Base-by-base conservation (phyloP, 2,113 vertebrate species). In the Vulpes vulpes region DNA sequence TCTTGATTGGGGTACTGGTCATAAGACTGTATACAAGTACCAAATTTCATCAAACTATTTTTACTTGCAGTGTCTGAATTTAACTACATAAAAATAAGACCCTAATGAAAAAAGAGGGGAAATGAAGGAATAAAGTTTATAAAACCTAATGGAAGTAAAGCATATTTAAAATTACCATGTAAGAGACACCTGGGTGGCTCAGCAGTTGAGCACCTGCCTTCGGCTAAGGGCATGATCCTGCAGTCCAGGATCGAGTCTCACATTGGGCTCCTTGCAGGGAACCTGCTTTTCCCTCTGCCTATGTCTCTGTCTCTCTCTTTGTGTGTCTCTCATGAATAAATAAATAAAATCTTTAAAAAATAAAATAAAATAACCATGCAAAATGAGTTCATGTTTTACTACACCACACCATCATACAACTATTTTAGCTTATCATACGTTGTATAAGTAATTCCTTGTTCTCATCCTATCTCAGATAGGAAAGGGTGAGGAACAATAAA, bases 381-480 rank as follows among this genome's bases (percentile, higher is more conserved):
- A 95, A 67, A 60, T 60, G n/a, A 74, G 64, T 71, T 92, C 25
- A 23, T 89, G 73, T 94, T 93, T 95, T 82, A 80, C 25, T 85
- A 23, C 20, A 69, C 14, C 38, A 30, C 85, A 23, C 38, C 30
- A 12, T 92, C 49, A 57, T 22, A 60, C 2, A 76, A 11, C 79
- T 85, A 6, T 88, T 92, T 71, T 81, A 74, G 27, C 20, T 38
- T 60, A 6, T 80, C 15, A n/a, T 11, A 22, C 49, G 19, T 32
- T 59, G 10, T 78, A 17, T 81, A 16, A 93, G 57, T 89, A 55
- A 84, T 86, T 78, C 32, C 32, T 69, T 69, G 65, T 62, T 89
- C 38, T 93, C n/a, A 78, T 85, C 53, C 11, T 32, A 8, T 78
- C 35, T 87, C 27, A 64, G 55, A 25, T 87, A 19, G 16, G 73